A percentile compares a stretch with the other conserved stretches of the same genome.
Conservation (phyloP, 2,888 invertebrate genomes). For the Nemotelus pantherinus region DNA sequence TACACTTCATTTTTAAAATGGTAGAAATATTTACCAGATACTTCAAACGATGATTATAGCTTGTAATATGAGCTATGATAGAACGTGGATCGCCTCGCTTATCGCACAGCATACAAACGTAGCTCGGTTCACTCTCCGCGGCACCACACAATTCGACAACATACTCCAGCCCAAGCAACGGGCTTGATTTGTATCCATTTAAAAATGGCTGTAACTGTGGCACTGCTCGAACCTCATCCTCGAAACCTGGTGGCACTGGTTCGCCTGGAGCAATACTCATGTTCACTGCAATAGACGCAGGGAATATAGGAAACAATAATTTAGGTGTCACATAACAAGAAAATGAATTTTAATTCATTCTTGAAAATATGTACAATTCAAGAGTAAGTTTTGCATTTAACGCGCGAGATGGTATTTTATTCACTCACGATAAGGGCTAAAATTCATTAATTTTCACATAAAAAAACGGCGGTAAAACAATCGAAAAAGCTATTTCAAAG, state of each 20-base stretch:
- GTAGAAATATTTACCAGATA: constrained; percentile 69
- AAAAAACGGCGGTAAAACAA: too few relatives aligned
- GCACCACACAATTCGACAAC: constrained; percentile 77
- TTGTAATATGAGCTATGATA: constrained; percentile 80
- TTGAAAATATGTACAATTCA: neutral
- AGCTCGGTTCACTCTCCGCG: constrained; percentile 75
- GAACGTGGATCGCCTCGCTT: constrained; percentile 83
- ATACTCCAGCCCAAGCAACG: constrained; percentile 81
- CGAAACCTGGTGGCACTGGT: constrained; percentile 77
- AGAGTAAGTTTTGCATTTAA: too few relatives aligned
- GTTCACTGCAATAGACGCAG: constrained; percentile 47
- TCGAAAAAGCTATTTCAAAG: too few relatives aligned
- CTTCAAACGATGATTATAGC: constrained; percentile 78
- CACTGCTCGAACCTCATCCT: constrained; percentile 68
- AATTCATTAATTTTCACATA: too few relatives aligned
- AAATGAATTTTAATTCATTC: neutral
- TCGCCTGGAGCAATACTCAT: constrained; percentile 69
- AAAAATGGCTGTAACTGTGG: constrained; percentile 67
- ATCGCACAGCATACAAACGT: constrained; percentile 80
- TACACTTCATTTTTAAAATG: neutral
- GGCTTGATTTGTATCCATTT: constrained; percentile 64
- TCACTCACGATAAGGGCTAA: too few relatives aligned
- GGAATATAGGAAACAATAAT: neutral
- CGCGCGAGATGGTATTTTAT: too few relatives aligned
- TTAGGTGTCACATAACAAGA: neutral